phyloP scores from a whole-genome alignment of 2,113 vertebrate genomes.

The Prietella phreatophila region DNA sequence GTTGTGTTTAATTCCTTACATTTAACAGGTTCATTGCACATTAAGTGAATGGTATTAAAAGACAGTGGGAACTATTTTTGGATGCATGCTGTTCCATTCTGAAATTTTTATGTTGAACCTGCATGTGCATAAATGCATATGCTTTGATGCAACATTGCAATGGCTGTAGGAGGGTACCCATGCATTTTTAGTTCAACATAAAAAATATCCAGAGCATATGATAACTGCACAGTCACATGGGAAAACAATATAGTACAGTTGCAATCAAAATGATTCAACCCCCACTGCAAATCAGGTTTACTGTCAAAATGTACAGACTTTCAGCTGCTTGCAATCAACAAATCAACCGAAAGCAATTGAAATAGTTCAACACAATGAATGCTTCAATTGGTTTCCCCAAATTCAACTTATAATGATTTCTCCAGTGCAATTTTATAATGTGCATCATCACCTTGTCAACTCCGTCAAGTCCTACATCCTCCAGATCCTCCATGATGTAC shows the following conservation, averaged over 20 bases:
- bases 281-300: no score
- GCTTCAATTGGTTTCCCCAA: no score
- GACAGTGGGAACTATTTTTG: background rate
- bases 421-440: no score
- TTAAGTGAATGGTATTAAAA: background rate
- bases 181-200: background rate
- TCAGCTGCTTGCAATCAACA: no score
- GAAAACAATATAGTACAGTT: background rate
- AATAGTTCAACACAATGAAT: no score
- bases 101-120: background rate
- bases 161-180: background rate
- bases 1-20: background rate
- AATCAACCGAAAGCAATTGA: no score
- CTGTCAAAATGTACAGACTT: no score
- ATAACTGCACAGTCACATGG: background rate
- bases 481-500: constrained; percentile 84
- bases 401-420: no score
- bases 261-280: no score
- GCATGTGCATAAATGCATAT: background rate
- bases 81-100: background rate
- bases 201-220: background rate
- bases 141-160: background rate
- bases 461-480: constrained; percentile 76
- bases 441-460: constrained; percentile 70
- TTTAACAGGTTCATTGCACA: background rate